Evolutionary conservation across 2,888 invertebrate species (phyloP), one percentile per base, ranked within the genome.

Genomic region (Dicycla oo): DNA sequence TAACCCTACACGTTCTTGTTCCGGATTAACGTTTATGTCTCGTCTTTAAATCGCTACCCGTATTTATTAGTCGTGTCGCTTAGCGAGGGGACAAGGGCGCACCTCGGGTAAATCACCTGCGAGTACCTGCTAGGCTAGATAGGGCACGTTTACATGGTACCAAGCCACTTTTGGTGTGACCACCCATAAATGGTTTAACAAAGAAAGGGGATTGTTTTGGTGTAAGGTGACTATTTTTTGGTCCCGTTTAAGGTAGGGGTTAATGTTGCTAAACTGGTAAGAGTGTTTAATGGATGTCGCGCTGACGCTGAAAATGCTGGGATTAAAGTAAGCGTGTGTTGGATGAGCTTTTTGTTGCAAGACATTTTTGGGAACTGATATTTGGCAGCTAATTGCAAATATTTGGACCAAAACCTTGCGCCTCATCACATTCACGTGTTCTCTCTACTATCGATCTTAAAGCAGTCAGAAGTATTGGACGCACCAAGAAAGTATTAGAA

Each of bases 31-130:
- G 86, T 85, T 87, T 84, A 83, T 80, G 87, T 86, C 82, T 85
- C 87, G 86, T 85, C 89, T 86, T 87, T 89, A 89, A 88, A 88
- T 87, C 86, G 88, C 84, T 84, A 86, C 84, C 82, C 80, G 86
- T 86, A 86, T 86, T 86, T 86, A 86, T 86, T 86, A 72, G 86
- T 74, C 68, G 76, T 86, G 86, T 86, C 86, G 73, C 69, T 77
- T 78, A 78, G 68, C 74, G 57, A 68, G 69, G 78, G 76, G 85
- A 89, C 90, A 89, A 76, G 86, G 78, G 73, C 83, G 73, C 81
- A 83, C 74, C 79, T 56, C 78, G 81, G 86, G 86, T 91, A 90
- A 90, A 91, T 90, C 89, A 88, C 88, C 82, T 80, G 80, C 84
- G 75, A 67, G 69, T 40, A 57, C 53, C 80, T 43, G 80, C 69